These are phyloP conservation scores for Antheraea yamamai DNA, from an alignment of 2,888 invertebrate species.

Conservation along the genomic window DNA sequence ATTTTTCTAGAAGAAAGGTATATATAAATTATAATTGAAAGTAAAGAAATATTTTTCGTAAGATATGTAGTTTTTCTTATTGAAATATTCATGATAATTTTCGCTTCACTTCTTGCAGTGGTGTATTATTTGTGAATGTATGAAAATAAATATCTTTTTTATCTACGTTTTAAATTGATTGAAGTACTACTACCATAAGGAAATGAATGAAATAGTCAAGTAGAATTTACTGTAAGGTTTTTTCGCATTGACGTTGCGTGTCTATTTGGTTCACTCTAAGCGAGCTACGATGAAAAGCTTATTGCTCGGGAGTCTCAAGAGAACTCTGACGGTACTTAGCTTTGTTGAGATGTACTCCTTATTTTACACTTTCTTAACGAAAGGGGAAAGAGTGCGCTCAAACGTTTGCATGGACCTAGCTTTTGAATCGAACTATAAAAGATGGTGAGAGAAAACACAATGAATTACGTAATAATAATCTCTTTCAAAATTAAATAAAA, in stretches of 20 bases:
- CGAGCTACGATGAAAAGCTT: slow-evolving; percentile 16
- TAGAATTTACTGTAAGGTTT: not conserved
- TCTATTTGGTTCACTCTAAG: slow-evolving; percentile 16
- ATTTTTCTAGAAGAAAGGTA: not conserved
- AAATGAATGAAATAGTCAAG: not conserved
- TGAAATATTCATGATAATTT: not conserved
- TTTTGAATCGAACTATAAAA: not conserved
- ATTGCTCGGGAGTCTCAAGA: slow-evolving; percentile 19
- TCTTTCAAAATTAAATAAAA: too few species aligned
- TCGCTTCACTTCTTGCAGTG: not conserved
- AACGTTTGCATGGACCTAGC: not conserved
- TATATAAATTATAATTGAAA: not conserved
- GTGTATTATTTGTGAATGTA: not conserved
- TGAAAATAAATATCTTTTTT: too few species aligned
- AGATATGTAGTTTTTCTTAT: not conserved
- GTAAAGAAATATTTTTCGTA: not conserved
- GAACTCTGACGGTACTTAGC: slow-evolving; percentile 43
- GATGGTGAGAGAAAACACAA: not conserved
- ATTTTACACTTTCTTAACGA: slow-evolving; percentile 24
- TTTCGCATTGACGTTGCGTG: not conserved
- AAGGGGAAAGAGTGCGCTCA: slow-evolving; percentile 1
- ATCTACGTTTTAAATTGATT: not conserved
- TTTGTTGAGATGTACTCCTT: slow-evolving; percentile 40
- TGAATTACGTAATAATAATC: not conserved
- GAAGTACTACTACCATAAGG: not conserved